These are phyloP conservation scores for Drosophila mauritiana DNA, from an alignment of 1,140 invertebrate genomes.

Conservation along the genomic window DNA sequence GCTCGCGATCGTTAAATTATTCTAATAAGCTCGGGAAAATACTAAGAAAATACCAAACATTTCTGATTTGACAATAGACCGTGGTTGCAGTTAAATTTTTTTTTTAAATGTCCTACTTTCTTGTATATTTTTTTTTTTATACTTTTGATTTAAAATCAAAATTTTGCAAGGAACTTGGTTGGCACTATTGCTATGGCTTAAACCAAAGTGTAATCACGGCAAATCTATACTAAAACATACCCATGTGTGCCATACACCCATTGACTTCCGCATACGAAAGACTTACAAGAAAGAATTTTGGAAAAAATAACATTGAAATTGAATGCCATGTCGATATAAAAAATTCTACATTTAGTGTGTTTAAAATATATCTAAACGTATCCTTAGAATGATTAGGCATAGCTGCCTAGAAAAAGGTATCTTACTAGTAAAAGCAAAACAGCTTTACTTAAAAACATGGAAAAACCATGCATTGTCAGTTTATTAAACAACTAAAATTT, in stretches of 20 bases:
- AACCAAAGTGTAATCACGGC: neutral
- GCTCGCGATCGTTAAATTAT: neutral
- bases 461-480: neutral
- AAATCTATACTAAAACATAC: neutral
- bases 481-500: slow-evolving; percentile 23
- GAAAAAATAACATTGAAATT: neutral
- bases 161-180: neutral
- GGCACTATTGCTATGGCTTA: neutral
- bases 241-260: too few species aligned
- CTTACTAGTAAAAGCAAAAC: neutral
- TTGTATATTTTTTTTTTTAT: neutral
- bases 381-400: too few species aligned
- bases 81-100: neutral
- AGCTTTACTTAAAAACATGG: neutral
- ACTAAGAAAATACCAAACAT: neutral
- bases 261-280: neutral
- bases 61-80: neutral
- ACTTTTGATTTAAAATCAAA: neutral
- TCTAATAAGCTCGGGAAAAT: neutral
- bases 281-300: slow-evolving; percentile 1
- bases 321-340: neutral
- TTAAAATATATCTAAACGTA: neutral
- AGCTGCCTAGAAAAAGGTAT: neutral
- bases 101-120: neutral
- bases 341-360: neutral